Conservation (phyloP, 1,140 invertebrate genomes). For the Pectinophora gossypiella region DNA sequence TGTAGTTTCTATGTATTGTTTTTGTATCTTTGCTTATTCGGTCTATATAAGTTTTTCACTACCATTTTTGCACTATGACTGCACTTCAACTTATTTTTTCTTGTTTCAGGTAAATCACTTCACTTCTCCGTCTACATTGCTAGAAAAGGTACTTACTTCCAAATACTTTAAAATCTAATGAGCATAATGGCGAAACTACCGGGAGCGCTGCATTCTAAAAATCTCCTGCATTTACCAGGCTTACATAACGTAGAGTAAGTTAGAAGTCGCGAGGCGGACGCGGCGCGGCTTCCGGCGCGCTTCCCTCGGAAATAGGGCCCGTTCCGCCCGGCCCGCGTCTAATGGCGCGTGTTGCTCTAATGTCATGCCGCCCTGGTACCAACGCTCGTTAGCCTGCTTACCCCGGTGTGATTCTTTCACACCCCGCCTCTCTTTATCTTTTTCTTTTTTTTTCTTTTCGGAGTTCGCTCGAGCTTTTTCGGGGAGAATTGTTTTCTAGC, state of each 20-base stretch:
- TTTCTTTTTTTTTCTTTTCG: neutral
- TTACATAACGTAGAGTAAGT: neutral
- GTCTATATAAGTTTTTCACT: no score
- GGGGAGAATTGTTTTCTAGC: no score
- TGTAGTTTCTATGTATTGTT: no score
- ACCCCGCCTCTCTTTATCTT: conserved; percentile 14
- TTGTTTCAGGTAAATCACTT: no score
- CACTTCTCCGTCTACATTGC: no score
- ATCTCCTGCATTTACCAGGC: conserved; percentile 30
- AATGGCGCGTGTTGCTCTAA: conserved; percentile 59
- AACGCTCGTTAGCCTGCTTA: conserved; percentile 32
- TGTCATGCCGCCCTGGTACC: conserved; percentile 56
- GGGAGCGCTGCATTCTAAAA: neutral
- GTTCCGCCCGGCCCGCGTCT: conserved; percentile 48
- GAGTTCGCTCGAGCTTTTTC: neutral
- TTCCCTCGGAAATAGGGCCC: conserved; percentile 69
- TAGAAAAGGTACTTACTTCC: no score
- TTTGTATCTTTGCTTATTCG: no score
- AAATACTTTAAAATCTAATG: no score
- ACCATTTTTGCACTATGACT: no score
- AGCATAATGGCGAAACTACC: neutral
- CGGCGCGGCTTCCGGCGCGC: conserved; percentile 51
- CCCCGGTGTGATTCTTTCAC: conserved; percentile 10
- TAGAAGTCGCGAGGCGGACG: conserved; percentile 33
- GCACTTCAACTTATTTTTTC: no score